Evolutionary conservation across 2,888 invertebrate genomes (phyloP).

Genomic region (Gastracanthus pulcherrimus): DNA sequence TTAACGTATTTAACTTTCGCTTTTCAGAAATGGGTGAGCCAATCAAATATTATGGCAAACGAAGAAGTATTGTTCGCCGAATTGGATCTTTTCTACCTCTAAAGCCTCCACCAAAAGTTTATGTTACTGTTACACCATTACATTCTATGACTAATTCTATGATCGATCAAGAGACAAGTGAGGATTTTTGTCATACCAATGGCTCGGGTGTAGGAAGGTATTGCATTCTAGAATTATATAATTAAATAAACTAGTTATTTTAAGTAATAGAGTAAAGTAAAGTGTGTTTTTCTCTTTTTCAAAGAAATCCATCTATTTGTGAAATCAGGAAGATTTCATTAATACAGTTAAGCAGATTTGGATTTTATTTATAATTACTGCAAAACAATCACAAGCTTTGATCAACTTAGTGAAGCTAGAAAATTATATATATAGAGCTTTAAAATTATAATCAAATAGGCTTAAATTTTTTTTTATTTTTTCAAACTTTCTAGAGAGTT

Average conservation of each 20-base stretch:
- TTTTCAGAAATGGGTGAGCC: conserved; percentile 67
- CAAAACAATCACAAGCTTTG: too few species aligned
- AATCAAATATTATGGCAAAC: conserved; percentile 72
- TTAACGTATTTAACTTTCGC: not conserved
- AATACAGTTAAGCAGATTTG: conserved; percentile 36
- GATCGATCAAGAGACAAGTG: conserved; percentile 72
- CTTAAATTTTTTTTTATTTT: not conserved
- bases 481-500: not conserved
- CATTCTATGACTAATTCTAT: conserved; percentile 76
- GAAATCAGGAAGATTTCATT: conserved; percentile 24
- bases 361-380: not conserved
- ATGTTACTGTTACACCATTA: conserved; percentile 75
- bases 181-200: conserved; percentile 65
- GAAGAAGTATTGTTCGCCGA: conserved; percentile 73
- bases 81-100: conserved; percentile 75
- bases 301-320: conserved; percentile 35
- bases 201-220: conserved; percentile 67
- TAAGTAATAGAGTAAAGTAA: conserved; percentile 30
- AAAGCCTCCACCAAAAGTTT: conserved; percentile 75
- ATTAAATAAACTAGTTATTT: conserved; percentile 22
- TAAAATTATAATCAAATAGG: not conserved
- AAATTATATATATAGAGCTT: too few species aligned
- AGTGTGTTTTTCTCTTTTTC: conserved; percentile 8
- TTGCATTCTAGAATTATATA: conserved; percentile 52
- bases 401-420: not conserved